Conservation (phyloP, 2,888 invertebrate genomes). For the Prosopocoilus inquinatus region DNA sequence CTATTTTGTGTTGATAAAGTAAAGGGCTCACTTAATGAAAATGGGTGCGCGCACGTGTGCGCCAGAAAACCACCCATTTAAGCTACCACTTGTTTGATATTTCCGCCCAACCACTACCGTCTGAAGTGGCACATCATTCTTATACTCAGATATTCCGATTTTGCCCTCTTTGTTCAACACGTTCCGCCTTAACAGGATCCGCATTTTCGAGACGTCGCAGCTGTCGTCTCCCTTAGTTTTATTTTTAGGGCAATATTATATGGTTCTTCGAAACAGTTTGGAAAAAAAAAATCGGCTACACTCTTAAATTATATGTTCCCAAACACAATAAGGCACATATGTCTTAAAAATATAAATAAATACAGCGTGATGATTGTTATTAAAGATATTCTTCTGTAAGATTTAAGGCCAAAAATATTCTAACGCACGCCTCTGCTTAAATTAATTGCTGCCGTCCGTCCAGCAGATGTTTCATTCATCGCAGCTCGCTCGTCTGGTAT, state of each 20-base stretch:
- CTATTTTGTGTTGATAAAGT: too few species aligned
- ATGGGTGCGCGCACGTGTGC: slow-evolving; percentile 12
- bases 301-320: too few species aligned
- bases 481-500: too few species aligned
- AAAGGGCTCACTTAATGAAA: neutral
- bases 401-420: neutral
- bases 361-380: neutral
- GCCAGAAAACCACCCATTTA: slow-evolving; percentile 27
- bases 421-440: too few species aligned
- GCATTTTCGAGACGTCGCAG: slow-evolving; percentile 7
- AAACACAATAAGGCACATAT: too few species aligned
- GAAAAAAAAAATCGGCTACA: too few species aligned
- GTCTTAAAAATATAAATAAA: neutral
- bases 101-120: slow-evolving; percentile 24
- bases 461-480: too few species aligned
- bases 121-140: slow-evolving; percentile 12
- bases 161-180: slow-evolving; percentile 6
- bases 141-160: slow-evolving; percentile 1
- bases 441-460: too few species aligned
- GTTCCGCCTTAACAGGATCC: slow-evolving; percentile 5
- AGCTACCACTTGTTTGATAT: slow-evolving; percentile 27
- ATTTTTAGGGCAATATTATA: slow-evolving; percentile 7
- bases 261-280: too few species aligned
- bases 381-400: neutral
- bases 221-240: slow-evolving; percentile 12